Base-by-base conservation (phyloP, 2,888 invertebrate genomes). In the Pterostichus madidus region DNA sequence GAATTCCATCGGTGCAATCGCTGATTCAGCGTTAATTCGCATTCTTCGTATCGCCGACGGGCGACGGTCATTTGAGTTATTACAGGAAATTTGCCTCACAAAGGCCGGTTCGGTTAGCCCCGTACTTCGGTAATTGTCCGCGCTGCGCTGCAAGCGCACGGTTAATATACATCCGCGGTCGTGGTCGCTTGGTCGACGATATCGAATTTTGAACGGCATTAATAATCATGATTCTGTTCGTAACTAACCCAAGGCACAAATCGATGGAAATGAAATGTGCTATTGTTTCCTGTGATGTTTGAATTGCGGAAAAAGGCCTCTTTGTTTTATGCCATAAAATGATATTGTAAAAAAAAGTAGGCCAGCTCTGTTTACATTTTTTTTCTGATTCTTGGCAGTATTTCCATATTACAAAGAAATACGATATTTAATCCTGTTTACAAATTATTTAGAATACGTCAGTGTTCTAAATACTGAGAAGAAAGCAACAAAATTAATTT, bases 11-110 rank as follows among this genome's bases (percentile, higher is more conserved):
- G 8, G n/a, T n/a, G 15, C 52, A 52, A 2, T 10, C 15, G 15
- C 32, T 13, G 24, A 31, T 39, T 53, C 53, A n/a, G 56, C 80
- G 44, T 73, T 53, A 71, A 80, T 59, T 56, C 73, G 68, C 80
- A 80, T 80, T 80, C 80, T 80, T 80, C 80, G 80, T 39, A 71
- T 71, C 80, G 52, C 56, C 77, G 44, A 24, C 13, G 13, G 24
- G 39, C 68, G 68, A 59, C 81, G 81, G 81, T 73, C 59, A 81
- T 81, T 81, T 81, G 81, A 81, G 81, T 81, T 81, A 81, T 81
- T 81, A 56, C 75, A 59, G 81, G 81, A 81, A 81, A 81, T 81
- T 81, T 73, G 81, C 75, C 75, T 59, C 46, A 75, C 81, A 81
- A 81, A 73, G 81, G 81, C 75, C 24, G 6, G 24, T 52, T 61